phyloP scores from a whole-genome alignment of 2,888 invertebrate species.

The Nephrotoma guestfalica region DNA sequence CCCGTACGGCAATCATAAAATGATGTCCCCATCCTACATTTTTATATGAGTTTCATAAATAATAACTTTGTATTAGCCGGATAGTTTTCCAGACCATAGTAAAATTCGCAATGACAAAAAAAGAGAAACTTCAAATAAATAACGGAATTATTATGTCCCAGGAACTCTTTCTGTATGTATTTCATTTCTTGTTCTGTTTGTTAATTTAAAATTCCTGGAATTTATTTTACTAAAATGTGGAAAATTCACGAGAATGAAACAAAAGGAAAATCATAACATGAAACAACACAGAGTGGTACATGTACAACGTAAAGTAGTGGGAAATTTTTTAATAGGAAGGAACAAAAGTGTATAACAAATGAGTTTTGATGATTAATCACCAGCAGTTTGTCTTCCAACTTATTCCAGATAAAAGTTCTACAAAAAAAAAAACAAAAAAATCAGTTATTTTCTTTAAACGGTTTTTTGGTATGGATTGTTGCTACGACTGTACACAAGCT shows the following conservation, averaged over 20 bases:
- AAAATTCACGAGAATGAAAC: not conserved
- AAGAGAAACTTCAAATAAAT: not conserved
- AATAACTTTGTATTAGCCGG: not conserved
- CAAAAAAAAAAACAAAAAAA: not conserved
- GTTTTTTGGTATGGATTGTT: not conserved
- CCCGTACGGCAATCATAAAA: not conserved
- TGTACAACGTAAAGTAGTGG: not conserved
- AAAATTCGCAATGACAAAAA: not conserved
- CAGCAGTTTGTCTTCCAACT: slow-evolving; percentile 1
- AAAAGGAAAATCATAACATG: not conserved
- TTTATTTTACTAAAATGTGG: not conserved
- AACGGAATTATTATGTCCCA: not conserved
- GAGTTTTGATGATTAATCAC: slow-evolving; percentile 3
- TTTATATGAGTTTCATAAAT: not conserved
- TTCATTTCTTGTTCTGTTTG: not conserved
- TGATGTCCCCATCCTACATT: not conserved
- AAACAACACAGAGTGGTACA: not conserved
- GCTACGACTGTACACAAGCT: not conserved
- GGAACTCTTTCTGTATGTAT: not conserved
- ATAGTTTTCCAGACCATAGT: not conserved
- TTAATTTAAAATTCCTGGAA: not conserved
- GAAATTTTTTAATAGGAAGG: not conserved
- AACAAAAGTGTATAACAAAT: not conserved
- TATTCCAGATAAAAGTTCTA: slow-evolving; percentile 2
- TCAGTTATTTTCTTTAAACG: not conserved